These are phyloP conservation scores for Schrankia costaestrigalis DNA, from an alignment of 2,888 invertebrate species.

Conservation along the genomic window DNA sequence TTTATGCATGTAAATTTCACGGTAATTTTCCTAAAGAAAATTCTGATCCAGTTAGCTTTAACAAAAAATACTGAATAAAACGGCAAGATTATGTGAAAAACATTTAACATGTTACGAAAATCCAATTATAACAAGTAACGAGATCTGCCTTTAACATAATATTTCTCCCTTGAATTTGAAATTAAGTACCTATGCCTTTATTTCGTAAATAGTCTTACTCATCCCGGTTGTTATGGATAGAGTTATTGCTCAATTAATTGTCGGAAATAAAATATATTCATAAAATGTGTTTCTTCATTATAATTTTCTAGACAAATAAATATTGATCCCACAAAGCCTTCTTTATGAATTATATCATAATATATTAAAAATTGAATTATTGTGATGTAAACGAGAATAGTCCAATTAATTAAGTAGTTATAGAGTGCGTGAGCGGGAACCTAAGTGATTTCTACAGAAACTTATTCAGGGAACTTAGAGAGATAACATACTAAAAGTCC, in stretches of 20 bases:
- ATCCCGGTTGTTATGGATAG: constrained; percentile 11
- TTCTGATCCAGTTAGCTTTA: constrained; percentile 3
- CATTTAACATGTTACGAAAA: constrained; percentile 26
- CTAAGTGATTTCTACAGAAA: no score
- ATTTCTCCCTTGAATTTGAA: constrained; percentile 44
- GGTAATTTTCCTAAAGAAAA: constrained; percentile 4
- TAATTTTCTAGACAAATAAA: no score
- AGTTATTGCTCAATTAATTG: neutral
- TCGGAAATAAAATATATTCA: no score
- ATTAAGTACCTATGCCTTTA: constrained; percentile 46
- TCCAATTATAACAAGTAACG: constrained; percentile 46
- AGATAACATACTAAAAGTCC: no score
- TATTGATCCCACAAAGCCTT: no score
- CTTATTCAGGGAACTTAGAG: no score
- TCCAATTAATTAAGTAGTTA: no score
- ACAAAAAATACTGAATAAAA: constrained; percentile 2
- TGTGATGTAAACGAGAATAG: no score
- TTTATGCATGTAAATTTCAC: constrained; percentile 3
- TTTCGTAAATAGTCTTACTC: constrained; percentile 17
- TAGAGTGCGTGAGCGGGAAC: no score
- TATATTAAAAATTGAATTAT: no score
- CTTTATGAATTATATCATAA: no score
- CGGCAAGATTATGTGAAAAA: constrained; percentile 13
- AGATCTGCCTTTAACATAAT: constrained; percentile 46
- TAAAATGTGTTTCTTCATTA: no score